Conservation (phyloP, 2,797 vertebrate genomes). For the Pelobates cultripes region DNA sequence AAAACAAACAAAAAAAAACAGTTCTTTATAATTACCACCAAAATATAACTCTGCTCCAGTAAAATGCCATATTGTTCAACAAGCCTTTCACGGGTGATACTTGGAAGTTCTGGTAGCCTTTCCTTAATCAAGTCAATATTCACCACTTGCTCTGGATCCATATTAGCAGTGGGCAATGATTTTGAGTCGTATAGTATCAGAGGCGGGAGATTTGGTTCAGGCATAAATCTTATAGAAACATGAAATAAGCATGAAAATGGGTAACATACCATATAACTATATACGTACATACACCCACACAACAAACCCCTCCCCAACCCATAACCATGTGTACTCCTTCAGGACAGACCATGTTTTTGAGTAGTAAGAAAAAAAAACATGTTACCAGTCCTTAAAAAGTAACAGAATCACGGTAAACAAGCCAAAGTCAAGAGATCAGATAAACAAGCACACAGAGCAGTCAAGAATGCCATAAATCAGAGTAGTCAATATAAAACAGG, state of each 20-base stretch:
- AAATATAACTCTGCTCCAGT: constrained; percentile 87
- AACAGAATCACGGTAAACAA: neutral
- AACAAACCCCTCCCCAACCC: too few species aligned
- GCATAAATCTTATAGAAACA: constrained; percentile 86
- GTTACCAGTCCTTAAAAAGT: too few species aligned
- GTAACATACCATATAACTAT: neutral
- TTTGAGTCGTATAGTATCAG: constrained; percentile 83
- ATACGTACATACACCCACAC: too few species aligned
- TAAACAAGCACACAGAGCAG: too few species aligned
- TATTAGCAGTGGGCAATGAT: constrained; percentile 73
- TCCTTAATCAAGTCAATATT: constrained; percentile 82
- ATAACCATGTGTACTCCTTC: too few species aligned
- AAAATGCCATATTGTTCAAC: constrained; percentile 83
- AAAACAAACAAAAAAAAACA: too few species aligned
- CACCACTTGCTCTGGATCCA: constrained; percentile 78
- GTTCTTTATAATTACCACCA: constrained; percentile 80
- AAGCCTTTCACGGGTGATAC: constrained; percentile 81
- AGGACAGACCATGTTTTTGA: too few species aligned
- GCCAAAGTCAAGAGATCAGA: too few species aligned
- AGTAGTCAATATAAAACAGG: too few species aligned
- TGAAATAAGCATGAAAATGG: constrained; percentile 3
- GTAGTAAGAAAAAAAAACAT: neutral
- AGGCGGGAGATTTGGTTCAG: constrained; percentile 96
- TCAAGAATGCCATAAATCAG: too few species aligned
- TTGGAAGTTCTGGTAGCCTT: constrained; percentile 87